These are phyloP conservation scores for Heliconius aoede DNA, from an alignment of 2,888 invertebrate species.

Conservation along the genomic window DNA sequence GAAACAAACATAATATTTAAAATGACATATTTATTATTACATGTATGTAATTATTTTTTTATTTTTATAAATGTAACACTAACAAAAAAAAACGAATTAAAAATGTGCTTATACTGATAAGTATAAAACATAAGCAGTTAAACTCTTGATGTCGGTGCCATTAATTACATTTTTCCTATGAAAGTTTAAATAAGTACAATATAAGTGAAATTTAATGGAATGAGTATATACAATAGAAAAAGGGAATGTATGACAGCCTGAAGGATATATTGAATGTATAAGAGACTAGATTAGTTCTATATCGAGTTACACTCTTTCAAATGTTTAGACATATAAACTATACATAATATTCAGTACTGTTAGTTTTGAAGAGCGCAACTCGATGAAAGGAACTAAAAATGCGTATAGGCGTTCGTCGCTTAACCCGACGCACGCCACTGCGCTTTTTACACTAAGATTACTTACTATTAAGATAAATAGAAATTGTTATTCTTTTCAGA, in stretches of 20 bases:
- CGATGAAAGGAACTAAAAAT: conserved; percentile 73
- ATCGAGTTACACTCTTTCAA: conserved; percentile 63
- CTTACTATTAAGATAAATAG: conserved; percentile 43
- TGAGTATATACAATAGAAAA: conserved; percentile 34
- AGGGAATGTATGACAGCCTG: conserved; percentile 11
- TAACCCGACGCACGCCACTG: conserved; percentile 64
- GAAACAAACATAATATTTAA: conserved; percentile 29
- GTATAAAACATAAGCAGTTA: conserved; percentile 14
- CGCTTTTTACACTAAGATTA: conserved; percentile 57
- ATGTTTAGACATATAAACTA: conserved; percentile 24
- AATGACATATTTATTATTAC: conserved; percentile 38
- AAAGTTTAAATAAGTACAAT: conserved; percentile 8
- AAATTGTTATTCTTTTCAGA: conserved; percentile 19
- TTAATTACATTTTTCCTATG: background rate
- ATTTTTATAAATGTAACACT: conserved; percentile 12
- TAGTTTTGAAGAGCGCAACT: conserved; percentile 59
- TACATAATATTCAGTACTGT: conserved; percentile 20
- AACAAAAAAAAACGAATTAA: conserved; percentile 4
- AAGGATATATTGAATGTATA: conserved; percentile 34
- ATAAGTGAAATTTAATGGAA: background rate
- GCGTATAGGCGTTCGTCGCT: conserved; percentile 68
- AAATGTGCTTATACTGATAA: background rate
- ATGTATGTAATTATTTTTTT: conserved; percentile 19
- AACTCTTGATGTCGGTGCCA: background rate
- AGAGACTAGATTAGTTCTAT: conserved; percentile 82